Conservation (phyloP, 2,113 vertebrate genomes). For the Xiphophorus couchianus region DNA sequence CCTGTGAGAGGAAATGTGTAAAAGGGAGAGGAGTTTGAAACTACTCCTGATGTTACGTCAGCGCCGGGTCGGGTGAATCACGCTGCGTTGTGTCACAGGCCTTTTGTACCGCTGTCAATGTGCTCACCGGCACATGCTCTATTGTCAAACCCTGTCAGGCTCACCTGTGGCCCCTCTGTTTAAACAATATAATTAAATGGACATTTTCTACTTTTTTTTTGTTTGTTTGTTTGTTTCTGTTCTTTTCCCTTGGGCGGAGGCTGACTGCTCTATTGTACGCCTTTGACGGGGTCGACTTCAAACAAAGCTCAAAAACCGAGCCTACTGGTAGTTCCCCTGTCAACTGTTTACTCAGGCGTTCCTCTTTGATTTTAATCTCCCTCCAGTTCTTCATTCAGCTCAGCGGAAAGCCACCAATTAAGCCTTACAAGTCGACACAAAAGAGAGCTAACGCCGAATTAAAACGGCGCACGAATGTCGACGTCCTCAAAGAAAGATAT, state of each 20-base stretch:
- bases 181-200: constrained; percentile 1
- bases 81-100: constrained; percentile 28
- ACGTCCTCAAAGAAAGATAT: too few species aligned
- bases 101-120: constrained; percentile 65
- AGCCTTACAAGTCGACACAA: not conserved
- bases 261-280: constrained; percentile 53
- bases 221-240: not conserved
- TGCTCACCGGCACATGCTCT: constrained; percentile 31
- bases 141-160: constrained; percentile 50
- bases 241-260: constrained; percentile 29
- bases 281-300: constrained; percentile 38
- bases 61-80: constrained; percentile 17
- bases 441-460: not conserved
- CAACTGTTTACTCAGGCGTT: constrained; percentile 57
- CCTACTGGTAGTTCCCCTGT: constrained; percentile 47
- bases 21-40: constrained; percentile 34
- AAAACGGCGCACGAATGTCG: not conserved
- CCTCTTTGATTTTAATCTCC: constrained; percentile 62
- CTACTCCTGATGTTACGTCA: constrained; percentile 31
- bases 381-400: constrained; percentile 33
- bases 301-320: constrained; percentile 63
- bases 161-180: constrained; percentile 64
- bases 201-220: not conserved
- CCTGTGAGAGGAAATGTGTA: constrained; percentile 17
- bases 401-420: constrained; percentile 35